Evolutionary conservation across 2,888 invertebrate species (phyloP).

Genomic region (Sinelater perroti): DNA sequence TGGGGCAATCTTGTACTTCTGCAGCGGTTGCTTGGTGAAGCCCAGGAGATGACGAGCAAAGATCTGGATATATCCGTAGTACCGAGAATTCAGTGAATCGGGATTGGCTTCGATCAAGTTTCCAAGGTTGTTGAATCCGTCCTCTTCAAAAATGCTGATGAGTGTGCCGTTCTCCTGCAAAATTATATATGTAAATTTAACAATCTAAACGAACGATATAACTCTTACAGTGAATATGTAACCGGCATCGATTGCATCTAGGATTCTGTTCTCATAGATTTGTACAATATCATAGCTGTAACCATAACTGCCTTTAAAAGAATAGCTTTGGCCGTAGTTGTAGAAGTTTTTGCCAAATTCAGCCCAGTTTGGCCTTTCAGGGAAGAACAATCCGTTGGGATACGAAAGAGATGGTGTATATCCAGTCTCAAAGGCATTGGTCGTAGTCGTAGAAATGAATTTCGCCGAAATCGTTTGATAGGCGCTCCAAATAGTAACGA

Average conservation of each 20-base stretch:
- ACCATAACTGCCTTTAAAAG: slow-evolving; percentile 61
- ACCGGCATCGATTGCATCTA: slow-evolving; percentile 67
- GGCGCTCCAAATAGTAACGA: slow-evolving; percentile 79
- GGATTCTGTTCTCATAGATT: slow-evolving; percentile 65
- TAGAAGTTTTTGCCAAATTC: slow-evolving; percentile 60
- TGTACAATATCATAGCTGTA: slow-evolving; percentile 60
- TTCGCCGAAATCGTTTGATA: slow-evolving; percentile 74
- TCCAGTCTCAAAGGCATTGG: slow-evolving; percentile 65
- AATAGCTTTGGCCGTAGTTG: slow-evolving; percentile 51
- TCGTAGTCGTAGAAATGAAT: slow-evolving; percentile 68
- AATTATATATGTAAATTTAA: too few relatives aligned
- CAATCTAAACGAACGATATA: too few relatives aligned
- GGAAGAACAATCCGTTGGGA: slow-evolving; percentile 72
- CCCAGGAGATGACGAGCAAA: slow-evolving; percentile 70
- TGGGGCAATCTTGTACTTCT: slow-evolving; percentile 63
- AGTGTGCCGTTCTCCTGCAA: slow-evolving; percentile 51
- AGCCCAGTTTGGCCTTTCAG: slow-evolving; percentile 68
- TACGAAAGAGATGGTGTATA: slow-evolving; percentile 71
- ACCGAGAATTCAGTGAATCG: slow-evolving; percentile 67
- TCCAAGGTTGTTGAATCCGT: slow-evolving; percentile 72
- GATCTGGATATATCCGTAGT: slow-evolving; percentile 67
- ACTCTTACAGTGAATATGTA: slow-evolving; percentile 56
- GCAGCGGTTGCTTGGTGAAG: slow-evolving; percentile 50
- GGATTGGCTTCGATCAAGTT: slow-evolving; percentile 71
- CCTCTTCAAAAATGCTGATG: slow-evolving; percentile 67